Evolutionary conservation across 2,113 vertebrate species (phyloP).

Genomic region (Bos javanicus): DNA sequence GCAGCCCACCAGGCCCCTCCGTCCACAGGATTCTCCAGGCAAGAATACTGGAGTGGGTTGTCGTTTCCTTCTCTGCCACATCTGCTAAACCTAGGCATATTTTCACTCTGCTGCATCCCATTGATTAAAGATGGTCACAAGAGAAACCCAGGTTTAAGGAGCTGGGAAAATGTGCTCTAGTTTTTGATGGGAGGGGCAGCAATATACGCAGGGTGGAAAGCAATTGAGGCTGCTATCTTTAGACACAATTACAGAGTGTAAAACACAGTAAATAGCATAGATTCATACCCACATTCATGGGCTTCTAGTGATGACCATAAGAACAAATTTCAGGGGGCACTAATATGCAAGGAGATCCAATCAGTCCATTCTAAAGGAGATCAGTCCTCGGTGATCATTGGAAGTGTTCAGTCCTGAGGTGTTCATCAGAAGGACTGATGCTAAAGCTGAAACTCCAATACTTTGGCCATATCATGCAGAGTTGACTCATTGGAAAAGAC

Average conservation of each 20-base stretch:
- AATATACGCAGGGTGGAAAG: fast-evolving
- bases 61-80: background rate
- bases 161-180: background rate
- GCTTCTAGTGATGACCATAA: background rate
- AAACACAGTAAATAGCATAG: background rate
- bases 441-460: no score
- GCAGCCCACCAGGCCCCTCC: background rate
- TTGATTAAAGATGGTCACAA: background rate
- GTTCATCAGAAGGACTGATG: no score
- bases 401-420: no score
- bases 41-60: background rate
- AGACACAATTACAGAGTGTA: background rate
- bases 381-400: no score
- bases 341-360: background rate
- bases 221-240: background rate
- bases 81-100: background rate
- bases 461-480: no score
- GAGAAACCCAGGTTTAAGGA: background rate
- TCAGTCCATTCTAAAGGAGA: no score
- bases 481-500: no score
- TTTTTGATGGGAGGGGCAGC: background rate
- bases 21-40: background rate
- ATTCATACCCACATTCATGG: background rate
- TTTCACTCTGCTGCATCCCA: background rate
- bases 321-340: background rate